phyloP scores from a whole-genome alignment of 2,888 invertebrate genomes.

The Euzophera pinguis region DNA sequence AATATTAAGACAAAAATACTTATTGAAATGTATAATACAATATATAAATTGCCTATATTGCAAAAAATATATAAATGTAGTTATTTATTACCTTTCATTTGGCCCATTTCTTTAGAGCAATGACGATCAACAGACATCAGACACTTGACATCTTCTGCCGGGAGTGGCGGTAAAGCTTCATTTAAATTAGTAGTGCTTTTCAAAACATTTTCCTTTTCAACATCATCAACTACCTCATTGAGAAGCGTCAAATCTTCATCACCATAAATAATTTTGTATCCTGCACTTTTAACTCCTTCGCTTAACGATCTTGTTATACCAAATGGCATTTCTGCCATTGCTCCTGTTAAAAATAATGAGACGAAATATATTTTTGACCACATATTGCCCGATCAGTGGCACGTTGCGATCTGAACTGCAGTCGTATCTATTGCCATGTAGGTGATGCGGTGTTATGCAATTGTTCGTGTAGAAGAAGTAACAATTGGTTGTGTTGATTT shows the following conservation, averaged over 20 bases:
- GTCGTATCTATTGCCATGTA: conserved; percentile 25
- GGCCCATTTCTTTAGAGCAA: conserved; percentile 57
- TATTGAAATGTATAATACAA: no score
- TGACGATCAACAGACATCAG: conserved; percentile 65
- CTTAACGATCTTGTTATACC: conserved; percentile 43
- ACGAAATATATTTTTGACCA: conserved; percentile 29
- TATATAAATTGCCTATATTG: no score
- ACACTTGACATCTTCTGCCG: conserved; percentile 61
- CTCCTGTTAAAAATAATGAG: conserved; percentile 21
- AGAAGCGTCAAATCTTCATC: conserved; percentile 54
- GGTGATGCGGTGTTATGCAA: conserved; percentile 43
- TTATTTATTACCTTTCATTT: conserved; percentile 59
- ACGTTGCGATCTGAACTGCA: conserved; percentile 24
- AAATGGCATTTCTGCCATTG: conserved; percentile 33
- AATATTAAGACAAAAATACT: no score
- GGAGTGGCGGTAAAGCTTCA: conserved; percentile 44
- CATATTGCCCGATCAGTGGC: conserved; percentile 37
- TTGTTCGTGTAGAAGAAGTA: conserved; percentile 35
- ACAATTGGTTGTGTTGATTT: conserved; percentile 40
- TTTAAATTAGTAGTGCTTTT: conserved; percentile 41
- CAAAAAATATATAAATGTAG: no score
- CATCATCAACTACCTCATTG: conserved; percentile 51
- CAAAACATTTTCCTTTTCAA: conserved; percentile 40
- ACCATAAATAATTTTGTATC: conserved; percentile 53
- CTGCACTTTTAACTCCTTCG: conserved; percentile 46